Base-by-base conservation (phyloP, 2,888 invertebrate species). In the Formica aserva region DNA sequence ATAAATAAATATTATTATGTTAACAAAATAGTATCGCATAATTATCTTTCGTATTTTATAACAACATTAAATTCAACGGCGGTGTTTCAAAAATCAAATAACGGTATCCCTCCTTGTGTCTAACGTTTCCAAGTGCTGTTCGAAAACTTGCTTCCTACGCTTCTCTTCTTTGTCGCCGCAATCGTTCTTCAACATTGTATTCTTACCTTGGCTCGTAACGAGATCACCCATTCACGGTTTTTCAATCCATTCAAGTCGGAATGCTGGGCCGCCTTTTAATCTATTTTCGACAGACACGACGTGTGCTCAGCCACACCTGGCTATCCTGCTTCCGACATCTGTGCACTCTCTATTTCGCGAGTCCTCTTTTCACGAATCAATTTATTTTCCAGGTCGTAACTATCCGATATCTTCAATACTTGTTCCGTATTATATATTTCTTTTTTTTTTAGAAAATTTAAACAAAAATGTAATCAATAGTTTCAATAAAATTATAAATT, bases 261-360 rank as follows among this genome's bases (percentile, higher is more conserved):
- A 78, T 85, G 80, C 84, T 76, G 38, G 75, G 63, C 69, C 83
- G 82, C 55, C 82, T 84, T 87, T 86, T 88, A 88, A 91, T 87
- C 87, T 85, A 86, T 86, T 90, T 91, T 89, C 71, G 85, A 90
- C 87, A 82, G 87, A 75, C 69, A 55, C 82, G 88, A 83, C 92
- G 89, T 91, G 92, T 91, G 92, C 91, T 90, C 52, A 18, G 38
- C 15, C 81, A 88, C 87, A 92, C 92, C 92, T 78, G 78, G 78
- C 90, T 91, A 83, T 90, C 85, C 90, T 85, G 86, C 80, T 63
- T 81, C 72, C 85, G 71, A 87, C 92, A 92, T 92, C 92, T 92
- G 92, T 87, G 83, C 85, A 52, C 62, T 85, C 84, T 85, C 67
- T 84, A 67, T 80, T 85, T 82, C 67, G 67, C 69, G 66, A n/a